Base-by-base conservation (phyloP, 2,797 vertebrate genomes). In the Rallus crepitans region DNA sequence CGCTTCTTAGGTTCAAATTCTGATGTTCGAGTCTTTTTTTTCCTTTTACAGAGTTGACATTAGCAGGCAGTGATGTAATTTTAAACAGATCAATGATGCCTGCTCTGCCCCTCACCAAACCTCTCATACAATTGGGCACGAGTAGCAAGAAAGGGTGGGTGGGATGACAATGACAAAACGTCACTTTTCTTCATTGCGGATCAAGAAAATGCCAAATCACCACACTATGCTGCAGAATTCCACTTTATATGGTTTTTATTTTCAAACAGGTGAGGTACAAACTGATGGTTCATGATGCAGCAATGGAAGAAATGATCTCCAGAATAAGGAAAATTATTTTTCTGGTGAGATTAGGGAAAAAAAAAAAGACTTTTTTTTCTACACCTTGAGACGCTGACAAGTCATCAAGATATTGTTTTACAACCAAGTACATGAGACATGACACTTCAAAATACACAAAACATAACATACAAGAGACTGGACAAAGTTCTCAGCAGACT, bases 111-210 rank as follows among this genome's bases (percentile, higher is more conserved):
- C 56, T 24, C n/a, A 70, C 35, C 50, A 82, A 77, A 70, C 20
- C 69, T 76, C 33, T 90, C 45, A n/a, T 30, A 25, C 1, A 15
- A 20, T 35, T 61, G 25, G 13, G 33, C 19, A 84, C 45, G 40
- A 71, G 70, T 16, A 57, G 64, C 37, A 85, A 48, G 42, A 48
- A 42, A 91, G 27, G 18, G 65, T 93, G 27, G 42, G 37, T 91
- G 55, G 30, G 89, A 82, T 57, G n/a, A 91, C 72, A 50, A 18
- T 52, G n/a, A 89, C 65, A 92, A 80, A 94, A 96, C 69, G 83
- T 59, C 53, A 88, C 70, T 15, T 71, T 57, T 35, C 40, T 93
- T 96, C 42, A 56, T 57, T 75, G 76, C 11, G 25, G 69, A 88
- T 70, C 69, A 95, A 64, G 63, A 91, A 94, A 70, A 93, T 35